Evolutionary conservation across 2,888 invertebrate genomes (phyloP), one percentile per base, ranked within the genome.

Genomic region (Macaria liturata): DNA sequence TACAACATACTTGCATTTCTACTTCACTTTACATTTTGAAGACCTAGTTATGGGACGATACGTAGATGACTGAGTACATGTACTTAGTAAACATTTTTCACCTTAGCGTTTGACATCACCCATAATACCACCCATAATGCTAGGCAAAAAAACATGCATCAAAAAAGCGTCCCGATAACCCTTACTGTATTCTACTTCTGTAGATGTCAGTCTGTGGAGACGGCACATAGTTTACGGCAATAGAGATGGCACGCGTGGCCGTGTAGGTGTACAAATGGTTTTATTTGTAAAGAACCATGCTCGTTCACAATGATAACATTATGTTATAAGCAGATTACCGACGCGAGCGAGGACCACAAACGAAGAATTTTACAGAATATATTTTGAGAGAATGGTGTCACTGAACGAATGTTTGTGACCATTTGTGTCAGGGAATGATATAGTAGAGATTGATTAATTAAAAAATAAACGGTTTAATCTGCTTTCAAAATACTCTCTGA

Each of bases 201-300:
- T 49, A 54, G 6, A 4, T 20, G 55, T 62, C 45, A 48, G 9
- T 48, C 44, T 60, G 63, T 64, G 62, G 62, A 64, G 64, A 66
- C 63, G 62, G 66, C 61, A 64, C 56, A 68, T 64, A 55, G 61
- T 69, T 64, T 67, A 65, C 60, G 58, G 62, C 58, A 59, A 61
- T 56, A 50, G 49, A 62, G 57, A 57, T 56, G 62, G 66, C 68
- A 66, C 66, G 67, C 59, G 67, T 56, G 60, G 32, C 57, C 46
- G 63, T 65, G 76, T 76, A 68, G 78, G 78, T 71, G 73, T 64
- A 47, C 67, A 67, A 75, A 76, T 75, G 71, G 68, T 68, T 71
- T 70, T 71, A 72, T 73, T 72, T 71, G 69, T 73, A 64, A 62
- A 61, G 63, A 66, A 63, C 67, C 60, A 63, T 66, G 64, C 66